phyloP scores from a whole-genome alignment of 2,113 vertebrate genomes.

The Xenus cinereus region DNA sequence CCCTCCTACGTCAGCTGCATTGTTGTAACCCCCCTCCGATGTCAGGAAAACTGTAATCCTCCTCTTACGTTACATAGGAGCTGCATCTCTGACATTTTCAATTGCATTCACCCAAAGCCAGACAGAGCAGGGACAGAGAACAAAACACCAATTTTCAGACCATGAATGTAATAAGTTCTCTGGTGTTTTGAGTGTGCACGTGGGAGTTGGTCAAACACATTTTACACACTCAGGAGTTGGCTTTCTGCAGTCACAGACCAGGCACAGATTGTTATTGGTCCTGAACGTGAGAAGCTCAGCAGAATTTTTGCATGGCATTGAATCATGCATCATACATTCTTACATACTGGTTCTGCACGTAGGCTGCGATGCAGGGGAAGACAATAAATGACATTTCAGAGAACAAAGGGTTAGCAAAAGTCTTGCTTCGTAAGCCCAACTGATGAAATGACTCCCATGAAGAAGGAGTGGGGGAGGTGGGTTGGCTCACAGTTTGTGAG shows the following conservation, averaged over 20 bases:
- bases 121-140: background rate
- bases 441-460: background rate
- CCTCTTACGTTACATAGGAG: conserved; percentile 14
- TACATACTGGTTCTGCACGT: background rate
- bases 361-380: background rate
- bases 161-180: background rate
- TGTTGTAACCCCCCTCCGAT: conserved; percentile 39
- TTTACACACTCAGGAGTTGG: background rate
- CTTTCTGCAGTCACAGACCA: background rate
- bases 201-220: background rate
- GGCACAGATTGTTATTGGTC: background rate
- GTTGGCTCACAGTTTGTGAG: background rate
- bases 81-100: conserved; percentile 44
- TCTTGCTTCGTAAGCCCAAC: background rate
- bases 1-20: conserved; percentile 54
- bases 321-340: background rate
- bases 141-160: background rate
- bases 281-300: background rate
- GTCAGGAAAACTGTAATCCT: conserved; percentile 52
- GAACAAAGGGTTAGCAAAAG: background rate
- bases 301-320: background rate
- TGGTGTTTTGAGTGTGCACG: background rate
- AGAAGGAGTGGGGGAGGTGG: background rate
- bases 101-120: background rate
- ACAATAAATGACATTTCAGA: background rate